Evolutionary conservation across 2,113 vertebrate genomes (phyloP), one percentile per base, ranked within the genome.

Genomic region (Sapajus apella): DNA sequence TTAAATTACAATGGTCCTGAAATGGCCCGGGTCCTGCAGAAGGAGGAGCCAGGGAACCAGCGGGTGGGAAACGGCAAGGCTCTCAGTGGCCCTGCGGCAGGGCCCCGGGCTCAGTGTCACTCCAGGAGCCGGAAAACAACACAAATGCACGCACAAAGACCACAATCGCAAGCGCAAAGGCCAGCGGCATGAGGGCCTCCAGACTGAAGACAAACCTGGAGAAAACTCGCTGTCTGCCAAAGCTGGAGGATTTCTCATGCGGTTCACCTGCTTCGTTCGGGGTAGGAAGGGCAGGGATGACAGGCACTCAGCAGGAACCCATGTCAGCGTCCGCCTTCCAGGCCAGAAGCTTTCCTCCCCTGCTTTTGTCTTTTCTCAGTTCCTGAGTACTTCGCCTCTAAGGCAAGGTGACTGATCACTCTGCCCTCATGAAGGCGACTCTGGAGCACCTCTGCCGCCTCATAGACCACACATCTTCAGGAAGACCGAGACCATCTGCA

Each of bases 381-480:
- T 8, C 58, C 84, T 68, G 30, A 10, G 23, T 64, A 20, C 32
- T 40, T 68, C 47, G 21, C 17, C 68, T 45, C 21, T 8, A 20
- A 55, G 47, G 55, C 72, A 2, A 0, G 0, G 14, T 8, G 4
- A 27, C 1, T 0, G 37, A 21, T 13, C 50, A 20, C 21, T 75
- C 47, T 6, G 82, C 20, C 32, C 6, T 35, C 30, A 2, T 45
- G 20, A 21, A 0, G 10, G 72, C 0, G 0, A 8, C 47, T 43
- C 40, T 0, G 45, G 68, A n/a, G 58, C 68, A 20, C 61, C 3
- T 43, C 64, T 21, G 3, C 12, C 11, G 40, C 18, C 40, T 23
- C 14, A 0, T 0, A 47, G 56, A 45, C 0, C 2, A 0, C 10
- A 0, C 10, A 0, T 7, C 70, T 55, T 30, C 8, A 5, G 23